Evolutionary conservation across 2,888 invertebrate species (phyloP).

Genomic region (Galerucella pusilla): DNA sequence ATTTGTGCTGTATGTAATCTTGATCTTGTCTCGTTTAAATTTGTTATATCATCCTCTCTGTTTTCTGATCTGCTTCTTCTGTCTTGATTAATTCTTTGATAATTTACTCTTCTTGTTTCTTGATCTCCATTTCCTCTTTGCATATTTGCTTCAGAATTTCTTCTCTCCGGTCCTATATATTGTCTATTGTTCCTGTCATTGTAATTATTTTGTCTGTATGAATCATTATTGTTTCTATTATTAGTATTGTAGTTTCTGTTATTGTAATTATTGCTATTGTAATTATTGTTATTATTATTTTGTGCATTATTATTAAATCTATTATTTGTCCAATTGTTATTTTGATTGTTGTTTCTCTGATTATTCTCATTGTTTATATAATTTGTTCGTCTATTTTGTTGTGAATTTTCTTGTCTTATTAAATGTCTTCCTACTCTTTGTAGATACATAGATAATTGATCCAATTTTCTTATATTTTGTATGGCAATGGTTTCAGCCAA

Average conservation of each 20-base stretch:
- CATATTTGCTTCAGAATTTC: not conserved
- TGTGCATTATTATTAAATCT: too few relatives aligned
- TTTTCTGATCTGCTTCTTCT: constrained; percentile 5
- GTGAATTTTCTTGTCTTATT: not conserved
- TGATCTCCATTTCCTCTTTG: not conserved
- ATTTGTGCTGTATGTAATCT: not conserved
- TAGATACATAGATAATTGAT: not conserved
- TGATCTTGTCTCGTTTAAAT: too few relatives aligned
- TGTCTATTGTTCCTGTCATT: constrained; percentile 3
- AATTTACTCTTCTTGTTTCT: not conserved
- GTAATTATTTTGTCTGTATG: constrained; percentile 3
- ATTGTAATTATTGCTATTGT: not conserved
- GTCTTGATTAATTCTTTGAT: constrained; percentile 1
- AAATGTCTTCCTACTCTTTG: not conserved
- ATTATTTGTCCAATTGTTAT: too few relatives aligned
- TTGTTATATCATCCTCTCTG: not conserved
- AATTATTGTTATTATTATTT: too few relatives aligned
- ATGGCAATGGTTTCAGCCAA: not conserved
- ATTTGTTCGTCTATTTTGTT: not conserved
- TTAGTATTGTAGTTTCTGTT: too few relatives aligned
- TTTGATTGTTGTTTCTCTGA: too few relatives aligned
- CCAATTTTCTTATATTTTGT: not conserved
- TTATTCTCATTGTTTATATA: not conserved
- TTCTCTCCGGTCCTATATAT: not conserved
- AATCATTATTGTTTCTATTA: constrained; percentile 5